A percentile compares a stretch with the other conserved stretches of the same genome.
Conservation (phyloP, 2,113 vertebrate genomes). For the Ursus arctos region DNA sequence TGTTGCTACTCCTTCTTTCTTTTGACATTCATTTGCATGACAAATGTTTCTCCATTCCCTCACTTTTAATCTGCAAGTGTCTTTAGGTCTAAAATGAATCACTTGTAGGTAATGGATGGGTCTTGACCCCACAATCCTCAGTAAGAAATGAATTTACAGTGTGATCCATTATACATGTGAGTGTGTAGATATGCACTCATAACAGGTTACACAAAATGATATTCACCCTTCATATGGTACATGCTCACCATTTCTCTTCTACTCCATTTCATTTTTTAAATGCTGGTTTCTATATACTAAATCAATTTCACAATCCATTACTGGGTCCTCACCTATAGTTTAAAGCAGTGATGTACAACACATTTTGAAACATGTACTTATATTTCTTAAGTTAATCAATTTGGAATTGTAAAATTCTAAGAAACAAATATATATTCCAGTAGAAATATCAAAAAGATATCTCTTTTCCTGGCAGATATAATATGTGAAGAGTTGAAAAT, state of each 20-base stretch:
- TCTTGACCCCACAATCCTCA: background rate
- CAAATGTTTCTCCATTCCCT: background rate
- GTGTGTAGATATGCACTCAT: background rate
- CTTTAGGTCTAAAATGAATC: background rate
- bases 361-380: background rate
- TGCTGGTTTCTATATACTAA: background rate
- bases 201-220: background rate
- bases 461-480: background rate
- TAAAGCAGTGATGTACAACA: background rate
- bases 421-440: background rate
- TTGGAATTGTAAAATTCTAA: slow-evolving; percentile 39
- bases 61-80: background rate
- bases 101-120: background rate
- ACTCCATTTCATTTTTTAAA: background rate
- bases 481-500: background rate
- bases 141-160: background rate
- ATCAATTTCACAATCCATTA: background rate
- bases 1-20: background rate
- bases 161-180: background rate
- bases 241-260: background rate
- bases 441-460: background rate
- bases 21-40: background rate
- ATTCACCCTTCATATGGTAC: background rate
- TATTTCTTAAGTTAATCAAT: background rate
- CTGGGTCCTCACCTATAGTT: background rate